Evolutionary conservation across 2,888 invertebrate genomes (phyloP), one percentile per base, ranked within the genome.

Genomic region (Erannis defoliaria): DNA sequence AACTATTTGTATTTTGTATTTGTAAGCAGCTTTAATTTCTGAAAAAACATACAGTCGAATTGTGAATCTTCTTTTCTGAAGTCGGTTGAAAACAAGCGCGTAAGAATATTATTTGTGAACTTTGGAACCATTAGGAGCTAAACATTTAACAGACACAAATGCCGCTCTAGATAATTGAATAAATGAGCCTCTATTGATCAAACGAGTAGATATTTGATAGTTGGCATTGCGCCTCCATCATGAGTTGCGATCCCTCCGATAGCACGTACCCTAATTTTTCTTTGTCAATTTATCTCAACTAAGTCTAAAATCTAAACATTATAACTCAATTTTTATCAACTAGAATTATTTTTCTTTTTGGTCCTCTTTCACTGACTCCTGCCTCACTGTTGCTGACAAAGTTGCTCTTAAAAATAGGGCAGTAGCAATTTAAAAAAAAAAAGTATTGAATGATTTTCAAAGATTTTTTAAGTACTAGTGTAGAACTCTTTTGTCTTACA

Each of bases 171-270:
- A 55, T 60, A 55, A 55, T 60, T 54, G 49, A 12, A 42, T 50
- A 50, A 21, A 45, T 45, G 55, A 49, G 49, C 42, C 55, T 55
- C 54, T 60, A 60, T 49, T 55, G 29, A 60, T 60, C 49, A 55
- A 53, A 42, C 46, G 37, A 33, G 53, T 42, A 48, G 40, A 46
- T 58, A 51, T 33, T 35, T 43, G 48, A 55, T 50, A 55, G 55
- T 61, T 61, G 60, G 50, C 60, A 55, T 61, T 60, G 54, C 42
- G 48, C 53, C 45, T 54, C 54, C 23, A 59, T 58, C 31, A 45
- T 58, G 38, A 51, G 29, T 54, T 42, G n/a, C 38, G 54, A 35
- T 55, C 21, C 23, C 19, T 38, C 42, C 14, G 40, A 54, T 58
- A 40, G 46, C 53, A 21, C 54, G 48, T 42, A 29, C 3, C 38